These are phyloP conservation scores for Imbricaverruca yamaguchii DNA, from an alignment of 2,888 invertebrate species.

Conservation along the genomic window DNA sequence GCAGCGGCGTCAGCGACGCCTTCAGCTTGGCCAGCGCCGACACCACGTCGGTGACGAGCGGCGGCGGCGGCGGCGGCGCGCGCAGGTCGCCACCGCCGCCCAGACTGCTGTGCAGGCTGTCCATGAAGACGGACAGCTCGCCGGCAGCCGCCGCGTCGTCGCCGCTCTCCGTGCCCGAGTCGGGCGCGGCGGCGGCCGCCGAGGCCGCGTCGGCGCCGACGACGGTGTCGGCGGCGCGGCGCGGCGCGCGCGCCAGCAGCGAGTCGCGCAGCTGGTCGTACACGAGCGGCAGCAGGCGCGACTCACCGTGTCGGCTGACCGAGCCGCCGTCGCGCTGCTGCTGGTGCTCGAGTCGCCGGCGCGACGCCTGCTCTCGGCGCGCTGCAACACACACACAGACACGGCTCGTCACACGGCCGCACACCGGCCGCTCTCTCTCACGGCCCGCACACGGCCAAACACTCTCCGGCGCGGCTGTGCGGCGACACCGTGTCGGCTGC, in stretches of 20 bases:
- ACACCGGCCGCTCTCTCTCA: no score
- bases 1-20: slow-evolving; percentile 50
- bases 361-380: slow-evolving; percentile 1
- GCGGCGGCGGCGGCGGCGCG: background rate
- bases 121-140: slow-evolving; percentile 30
- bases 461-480: no score
- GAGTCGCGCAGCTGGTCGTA: slow-evolving; percentile 7
- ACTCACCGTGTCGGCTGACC: slow-evolving; percentile 1
- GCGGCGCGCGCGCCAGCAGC: background rate
- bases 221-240: background rate
- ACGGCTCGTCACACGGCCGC: background rate
- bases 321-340: slow-evolving; percentile 13
- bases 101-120: slow-evolving; percentile 26
- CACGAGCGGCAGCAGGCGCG: slow-evolving; percentile 3
- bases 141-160: slow-evolving; percentile 28
- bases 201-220: background rate
- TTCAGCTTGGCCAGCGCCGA: slow-evolving; percentile 66
- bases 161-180: slow-evolving; percentile 30
- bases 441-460: no score
- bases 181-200: background rate
- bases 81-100: slow-evolving; percentile 17
- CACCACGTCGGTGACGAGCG: slow-evolving; percentile 64
- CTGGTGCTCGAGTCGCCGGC: slow-evolving; percentile 12
- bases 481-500: no score
- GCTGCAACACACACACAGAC: background rate